These are phyloP conservation scores for Tauraco erythrolophus DNA, from an alignment of 2,113 vertebrate species.

Conservation along the genomic window DNA sequence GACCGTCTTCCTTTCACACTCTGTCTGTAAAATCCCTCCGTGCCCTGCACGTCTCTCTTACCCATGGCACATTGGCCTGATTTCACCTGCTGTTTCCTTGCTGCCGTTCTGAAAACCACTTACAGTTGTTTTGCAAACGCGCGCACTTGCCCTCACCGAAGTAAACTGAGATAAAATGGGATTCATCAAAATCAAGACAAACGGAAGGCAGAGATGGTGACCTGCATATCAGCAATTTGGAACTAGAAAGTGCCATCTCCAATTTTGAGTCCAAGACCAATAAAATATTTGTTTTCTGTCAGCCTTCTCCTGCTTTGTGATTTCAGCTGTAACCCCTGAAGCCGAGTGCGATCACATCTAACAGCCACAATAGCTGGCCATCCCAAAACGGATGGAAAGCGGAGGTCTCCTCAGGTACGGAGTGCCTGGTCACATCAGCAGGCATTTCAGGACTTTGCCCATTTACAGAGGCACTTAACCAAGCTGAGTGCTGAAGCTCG, in stretches of 20 bases:
- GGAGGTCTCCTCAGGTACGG: no score
- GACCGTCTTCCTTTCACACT: neutral
- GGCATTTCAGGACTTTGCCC: no score
- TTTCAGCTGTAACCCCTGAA: neutral
- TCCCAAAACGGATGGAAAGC: neutral
- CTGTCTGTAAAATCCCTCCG: neutral
- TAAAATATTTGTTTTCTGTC: neutral
- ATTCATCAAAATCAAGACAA: neutral
- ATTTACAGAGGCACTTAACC: no score
- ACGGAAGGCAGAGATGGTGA: neutral
- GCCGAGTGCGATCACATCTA: neutral
- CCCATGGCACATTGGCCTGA: fast-evolving
- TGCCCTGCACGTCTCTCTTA: neutral
- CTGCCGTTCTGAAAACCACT: neutral
- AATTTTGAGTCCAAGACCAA: neutral
- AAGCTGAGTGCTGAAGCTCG: no score
- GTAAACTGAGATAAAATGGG: neutral
- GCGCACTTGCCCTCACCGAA: neutral
- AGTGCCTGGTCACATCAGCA: no score
- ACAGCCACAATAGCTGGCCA: neutral
- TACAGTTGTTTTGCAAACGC: neutral
- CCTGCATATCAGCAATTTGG: neutral
- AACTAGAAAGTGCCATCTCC: neutral
- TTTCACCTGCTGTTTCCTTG: neutral
- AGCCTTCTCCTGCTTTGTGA: neutral